Base-by-base conservation (phyloP, 2,797 vertebrate genomes). In the Sebastes taczanowskii region DNA sequence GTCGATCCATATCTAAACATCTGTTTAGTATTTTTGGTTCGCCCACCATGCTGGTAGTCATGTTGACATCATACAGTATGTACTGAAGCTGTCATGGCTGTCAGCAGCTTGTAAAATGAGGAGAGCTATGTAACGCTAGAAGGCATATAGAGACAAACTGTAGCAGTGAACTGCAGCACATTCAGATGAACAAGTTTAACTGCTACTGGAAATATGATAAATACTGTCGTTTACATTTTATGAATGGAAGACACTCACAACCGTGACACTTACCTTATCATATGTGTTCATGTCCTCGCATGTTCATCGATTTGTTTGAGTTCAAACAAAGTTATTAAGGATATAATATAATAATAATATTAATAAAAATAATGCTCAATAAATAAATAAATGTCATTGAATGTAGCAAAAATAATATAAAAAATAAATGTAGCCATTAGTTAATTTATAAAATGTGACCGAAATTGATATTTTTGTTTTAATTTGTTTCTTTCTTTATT, bases 1-100 rank as follows among this genome's bases (percentile, higher is more conserved):
- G 38, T 42, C 13, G 61, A 80, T 61, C 34, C n/a, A 16, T 63
- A 67, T 68, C 27, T 35, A 16, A 68, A 66, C 61, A 74, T 82
- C 23, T 70, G 61, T 25, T 81, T 71, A 38, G 52, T 52, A 5
- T 77, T 76, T 78, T 78, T 35, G 42, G 13, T 65, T 69, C 16
- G 16, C 4, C 23, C 23, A 14, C 55, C 6, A 2, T 22, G 46
- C 25, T 30, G 34, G 3, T 76, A 22, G 42, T 53, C 46, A 10
- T 61, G 66, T 64, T 53, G 13, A 77, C 29, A 30, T 73, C n/a
- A 18, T 52, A 38, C 6, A 25, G 20, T 22, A 55, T 7, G 20
- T 4, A 9, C 18, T 22, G 18, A 46, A 22, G 58, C 58, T 60
- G 69, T 78, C 59, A 35, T 2, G 3, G 32, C 30, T 52, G 75